Evolutionary conservation across 2,888 invertebrate genomes (phyloP), one percentile per base, ranked within the genome.

Genomic region (Thymelicus lineola): DNA sequence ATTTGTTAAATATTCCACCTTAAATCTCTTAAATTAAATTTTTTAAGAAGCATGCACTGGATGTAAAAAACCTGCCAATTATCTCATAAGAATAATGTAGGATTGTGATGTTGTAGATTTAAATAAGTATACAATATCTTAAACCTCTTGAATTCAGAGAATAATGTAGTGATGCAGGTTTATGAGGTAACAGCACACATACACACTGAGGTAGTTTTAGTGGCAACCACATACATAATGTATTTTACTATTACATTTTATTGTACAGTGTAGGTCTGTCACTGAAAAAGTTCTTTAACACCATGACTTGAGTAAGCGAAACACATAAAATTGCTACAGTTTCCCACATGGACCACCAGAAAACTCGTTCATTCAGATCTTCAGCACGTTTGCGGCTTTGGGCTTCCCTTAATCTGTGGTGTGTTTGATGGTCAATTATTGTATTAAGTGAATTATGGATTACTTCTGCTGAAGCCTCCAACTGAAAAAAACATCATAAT

Each of bases 351-450:
- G 99, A 98, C 99, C 99, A 99, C 94, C 96, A 96, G 83, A 98
- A 95, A 9, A 99, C 99, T 79, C 98, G 95, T 85, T 98, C 98
- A 81, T 99, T 99, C 67, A 99, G 94, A 85, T 99, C 98, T 91
- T 99, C 99, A 0, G 99, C 99, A 71, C 99, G 95, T 83, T 98
- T 98, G 66, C 99, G 96, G 64, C 98, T 97, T 86, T 99, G 98
- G 1, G 99, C 97, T 92, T 99, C 99, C 66, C 98, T 95, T 73
- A 99, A 91, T 71, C 99, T 95, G 91, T 99, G 99, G 91, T 99
- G 99, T 6, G 99, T 99, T 94, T 99, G 99, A 82, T 97, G 97
- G 88, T 99, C 99, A 74, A 98, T 95, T 68, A 99, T 97, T 75
- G 95, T 96, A 80, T 97, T 97, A 62, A 99, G 93, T 73, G 97